A percentile compares a stretch with the other conserved stretches of the same genome.
Evolutionary conservation across 2,797 vertebrate species (phyloP).

Genomic region (Squalus acanthias): DNA sequence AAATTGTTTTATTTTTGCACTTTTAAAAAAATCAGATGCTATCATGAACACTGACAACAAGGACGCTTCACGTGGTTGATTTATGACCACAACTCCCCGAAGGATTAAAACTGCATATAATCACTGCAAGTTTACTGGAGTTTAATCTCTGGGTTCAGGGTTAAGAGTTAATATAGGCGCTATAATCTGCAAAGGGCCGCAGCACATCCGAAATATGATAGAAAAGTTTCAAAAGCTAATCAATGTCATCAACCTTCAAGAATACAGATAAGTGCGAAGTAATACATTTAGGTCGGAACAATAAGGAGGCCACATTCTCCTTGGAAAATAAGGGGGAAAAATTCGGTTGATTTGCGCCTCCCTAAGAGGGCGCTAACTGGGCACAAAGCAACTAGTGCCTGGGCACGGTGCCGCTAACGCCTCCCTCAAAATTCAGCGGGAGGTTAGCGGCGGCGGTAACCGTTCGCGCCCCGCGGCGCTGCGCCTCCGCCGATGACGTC

Average conservation of each 20-base stretch:
- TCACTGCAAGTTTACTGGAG: neutral
- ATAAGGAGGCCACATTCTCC: neutral
- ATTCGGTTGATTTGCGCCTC: too few relatives aligned
- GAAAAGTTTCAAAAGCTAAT: neutral
- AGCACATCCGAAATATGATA: neutral
- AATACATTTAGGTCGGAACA: neutral
- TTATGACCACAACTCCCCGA: neutral
- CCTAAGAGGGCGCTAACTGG: too few relatives aligned
- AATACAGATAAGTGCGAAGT: neutral
- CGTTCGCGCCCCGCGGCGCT: too few relatives aligned
- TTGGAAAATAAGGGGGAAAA: neutral
- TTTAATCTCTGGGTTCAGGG: neutral
- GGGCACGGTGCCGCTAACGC: too few relatives aligned
- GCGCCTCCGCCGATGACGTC: too few relatives aligned
- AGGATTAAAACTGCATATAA: neutral
- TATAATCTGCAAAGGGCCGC: neutral
- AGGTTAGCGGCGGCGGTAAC: too few relatives aligned
- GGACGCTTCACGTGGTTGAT: neutral
- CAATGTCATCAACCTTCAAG: neutral
- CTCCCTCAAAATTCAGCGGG: too few relatives aligned
- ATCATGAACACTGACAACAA: neutral
- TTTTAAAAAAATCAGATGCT: neutral
- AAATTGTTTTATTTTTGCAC: neutral
- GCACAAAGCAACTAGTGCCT: too few relatives aligned
- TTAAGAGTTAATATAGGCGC: neutral